Base-by-base conservation (phyloP, 2,113 vertebrate species). In the Muntiacus reevesi region DNA sequence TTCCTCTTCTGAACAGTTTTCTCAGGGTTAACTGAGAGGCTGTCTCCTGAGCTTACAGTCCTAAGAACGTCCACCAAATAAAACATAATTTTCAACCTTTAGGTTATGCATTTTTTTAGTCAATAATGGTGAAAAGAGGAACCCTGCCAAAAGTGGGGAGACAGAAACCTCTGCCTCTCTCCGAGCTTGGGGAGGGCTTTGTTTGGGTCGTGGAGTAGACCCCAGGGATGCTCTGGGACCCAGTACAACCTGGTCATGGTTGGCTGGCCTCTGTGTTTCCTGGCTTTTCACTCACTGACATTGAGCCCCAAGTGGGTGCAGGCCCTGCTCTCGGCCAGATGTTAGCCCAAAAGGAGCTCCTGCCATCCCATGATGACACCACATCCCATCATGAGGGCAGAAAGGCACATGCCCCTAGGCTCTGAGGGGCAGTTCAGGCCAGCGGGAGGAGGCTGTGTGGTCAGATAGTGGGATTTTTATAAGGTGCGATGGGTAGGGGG, bases 121-220 rank as follows among this genome's bases (percentile, higher is more conserved):
- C 15, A 28, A 30, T 45, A 79, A 98, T 84, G 76, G 97, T 88
- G 12, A 89, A 78, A 71, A 98, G 7, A 82, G 97, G 97, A 97
- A 98, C 1, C 96, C 14, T 82, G 45, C 93, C 16, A 97, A 95
- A 87, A 97, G 96, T 94, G 87, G 97, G 25, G 98, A 98, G 28
- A 98, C 9, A 64, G 87, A 97, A 89, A 96, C 96, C 0, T 98
- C 98, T 0, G 97, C 60, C n/a, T 93, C 94, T 82, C n/a, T 97
- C 0, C 0, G 1, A 83, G 82, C 92, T 89, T 93, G 89, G 94
- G 33, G 17, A 21, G 6, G 52, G 54, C 27, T 59, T 67, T 67
- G 40, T 94, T 60, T 67, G 57, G 67, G 60, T 50, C 14, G 0
- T n/a, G 55, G n/a, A 40, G 71, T 76, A 78, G 79, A n/a, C 25